Evolutionary conservation across 2,888 invertebrate species (phyloP).

Genomic region (Dasysyrphus tricinctus): DNA sequence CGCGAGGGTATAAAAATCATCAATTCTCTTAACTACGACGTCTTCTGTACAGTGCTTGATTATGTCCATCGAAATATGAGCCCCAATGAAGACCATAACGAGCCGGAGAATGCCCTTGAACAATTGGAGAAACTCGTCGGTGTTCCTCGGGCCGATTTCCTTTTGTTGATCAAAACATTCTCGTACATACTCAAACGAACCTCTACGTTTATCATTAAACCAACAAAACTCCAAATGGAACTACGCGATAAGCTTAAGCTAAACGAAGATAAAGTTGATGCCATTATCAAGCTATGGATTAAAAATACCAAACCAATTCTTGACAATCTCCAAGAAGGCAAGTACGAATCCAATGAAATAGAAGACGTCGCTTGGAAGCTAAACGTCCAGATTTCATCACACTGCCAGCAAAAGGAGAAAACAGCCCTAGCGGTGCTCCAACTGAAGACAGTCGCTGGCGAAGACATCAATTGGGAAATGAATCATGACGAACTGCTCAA

Average conservation of each 20-base stretch:
- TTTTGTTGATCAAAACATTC: slow-evolving; percentile 82
- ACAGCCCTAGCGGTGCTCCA: slow-evolving; percentile 84
- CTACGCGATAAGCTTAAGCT: slow-evolving; percentile 84
- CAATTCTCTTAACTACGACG: slow-evolving; percentile 81
- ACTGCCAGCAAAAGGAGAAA: slow-evolving; percentile 83
- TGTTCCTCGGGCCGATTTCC: slow-evolving; percentile 81
- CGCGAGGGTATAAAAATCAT: slow-evolving; percentile 83
- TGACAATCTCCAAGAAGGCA: slow-evolving; percentile 83
- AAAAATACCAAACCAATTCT: slow-evolving; percentile 84
- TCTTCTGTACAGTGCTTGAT: slow-evolving; percentile 81
- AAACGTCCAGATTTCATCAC: slow-evolving; percentile 84
- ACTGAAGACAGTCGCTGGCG: slow-evolving; percentile 82
- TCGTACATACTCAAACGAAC: slow-evolving; percentile 84
- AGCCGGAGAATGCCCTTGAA: slow-evolving; percentile 82
- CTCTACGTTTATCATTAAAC: slow-evolving; percentile 85
- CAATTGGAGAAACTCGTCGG: slow-evolving; percentile 82
- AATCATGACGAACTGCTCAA: slow-evolving; percentile 84
- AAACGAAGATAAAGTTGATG: slow-evolving; percentile 85
- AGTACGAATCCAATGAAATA: slow-evolving; percentile 83
- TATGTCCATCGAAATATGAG: slow-evolving; percentile 83
- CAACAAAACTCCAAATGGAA: slow-evolving; percentile 84
- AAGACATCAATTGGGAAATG: slow-evolving; percentile 84
- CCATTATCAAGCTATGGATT: slow-evolving; percentile 85
- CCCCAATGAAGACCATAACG: slow-evolving; percentile 77
- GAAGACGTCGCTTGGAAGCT: slow-evolving; percentile 85